These are phyloP conservation scores for Crax fasciolata DNA, from an alignment of 2,797 vertebrate species.

Conservation along the genomic window DNA sequence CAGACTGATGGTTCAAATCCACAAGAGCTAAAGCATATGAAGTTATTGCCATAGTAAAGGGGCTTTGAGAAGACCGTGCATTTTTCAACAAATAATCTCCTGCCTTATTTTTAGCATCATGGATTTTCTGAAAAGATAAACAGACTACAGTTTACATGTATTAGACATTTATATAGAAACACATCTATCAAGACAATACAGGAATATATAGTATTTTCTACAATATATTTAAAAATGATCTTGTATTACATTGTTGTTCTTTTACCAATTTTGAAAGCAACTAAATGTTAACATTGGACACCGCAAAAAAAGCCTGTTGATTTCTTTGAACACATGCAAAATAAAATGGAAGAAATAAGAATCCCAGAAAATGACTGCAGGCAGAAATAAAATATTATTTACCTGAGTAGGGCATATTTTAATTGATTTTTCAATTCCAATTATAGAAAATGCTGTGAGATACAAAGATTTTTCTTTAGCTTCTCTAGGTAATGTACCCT, in stretches of 20 bases:
- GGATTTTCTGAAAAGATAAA: constrained; percentile 82
- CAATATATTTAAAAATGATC: neutral
- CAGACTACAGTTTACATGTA: neutral
- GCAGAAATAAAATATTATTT: constrained; percentile 12
- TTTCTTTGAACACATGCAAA: neutral
- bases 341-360: neutral
- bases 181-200: rapidly evolving
- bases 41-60: constrained; percentile 88
- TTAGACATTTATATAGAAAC: neutral
- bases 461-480: constrained; percentile 84
- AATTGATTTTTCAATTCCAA: constrained; percentile 85
- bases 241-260: neutral
- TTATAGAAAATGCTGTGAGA: constrained; percentile 90
- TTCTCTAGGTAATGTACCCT: constrained; percentile 79
- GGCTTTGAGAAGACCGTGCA: constrained; percentile 77
- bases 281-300: neutral
- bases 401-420: constrained; percentile 83
- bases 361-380: rapidly evolving
- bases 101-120: constrained; percentile 79
- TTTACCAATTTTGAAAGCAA: neutral
- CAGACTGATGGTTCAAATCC: constrained; percentile 55
- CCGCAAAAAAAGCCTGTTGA: neutral
- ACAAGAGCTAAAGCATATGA: constrained; percentile 88
- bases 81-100: constrained; percentile 84
- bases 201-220: neutral